phyloP scores from a whole-genome alignment of 2,797 vertebrate species.

The Botia kubotai region DNA sequence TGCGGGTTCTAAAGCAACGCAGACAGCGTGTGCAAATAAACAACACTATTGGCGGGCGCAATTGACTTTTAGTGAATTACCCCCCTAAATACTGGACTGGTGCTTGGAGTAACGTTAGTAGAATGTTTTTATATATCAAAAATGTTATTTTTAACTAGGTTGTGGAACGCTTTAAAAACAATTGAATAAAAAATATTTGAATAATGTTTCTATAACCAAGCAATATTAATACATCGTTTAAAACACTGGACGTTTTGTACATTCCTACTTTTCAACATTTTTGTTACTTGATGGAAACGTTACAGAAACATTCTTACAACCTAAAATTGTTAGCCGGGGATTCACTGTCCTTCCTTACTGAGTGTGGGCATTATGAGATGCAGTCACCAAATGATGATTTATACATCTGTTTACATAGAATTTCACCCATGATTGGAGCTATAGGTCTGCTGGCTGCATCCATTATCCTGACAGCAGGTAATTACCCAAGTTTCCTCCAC shows the following conservation, averaged over 20 bases:
- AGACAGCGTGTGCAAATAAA: not conserved
- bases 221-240: too few species aligned
- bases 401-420: conserved; percentile 60
- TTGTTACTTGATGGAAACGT: too few species aligned
- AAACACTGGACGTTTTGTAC: too few species aligned
- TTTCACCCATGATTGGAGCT: conserved; percentile 56
- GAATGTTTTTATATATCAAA: not conserved
- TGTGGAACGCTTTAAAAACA: too few species aligned
- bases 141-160: too few species aligned
- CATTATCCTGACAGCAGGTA: conserved; percentile 54
- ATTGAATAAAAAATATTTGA: too few species aligned
- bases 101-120: not conserved
- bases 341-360: conserved; percentile 31
- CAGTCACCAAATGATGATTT: conserved; percentile 58
- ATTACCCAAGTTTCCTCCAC: conserved; percentile 58
- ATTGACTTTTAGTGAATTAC: not conserved
- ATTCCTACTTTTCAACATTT: too few species aligned
- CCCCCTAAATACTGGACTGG: not conserved
- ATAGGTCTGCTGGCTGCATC: conserved; percentile 48
- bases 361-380: conserved; percentile 5
- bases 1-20: not conserved
- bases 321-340: not conserved
- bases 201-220: too few species aligned
- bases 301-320: too few species aligned
- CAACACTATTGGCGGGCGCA: not conserved